Evolutionary conservation across 2,797 vertebrate species (phyloP), one percentile per base, ranked within the genome.

Genomic region (Pygocentrus nattereri): DNA sequence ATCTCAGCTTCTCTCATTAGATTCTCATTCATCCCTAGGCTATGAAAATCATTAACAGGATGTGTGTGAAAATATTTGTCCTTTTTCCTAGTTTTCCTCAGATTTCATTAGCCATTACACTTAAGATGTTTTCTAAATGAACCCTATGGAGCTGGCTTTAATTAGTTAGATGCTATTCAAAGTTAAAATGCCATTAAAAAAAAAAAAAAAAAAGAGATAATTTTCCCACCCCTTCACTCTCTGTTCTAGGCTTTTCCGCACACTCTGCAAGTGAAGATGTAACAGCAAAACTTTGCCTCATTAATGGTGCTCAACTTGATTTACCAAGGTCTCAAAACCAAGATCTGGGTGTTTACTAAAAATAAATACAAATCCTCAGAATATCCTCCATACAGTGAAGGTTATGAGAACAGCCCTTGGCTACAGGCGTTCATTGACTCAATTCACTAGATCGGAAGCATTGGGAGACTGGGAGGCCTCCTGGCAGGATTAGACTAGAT

Each of bases 1-100:
- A 67, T 89, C 88, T 89, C 72, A 90, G 91, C 90, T 91, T 91
- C 92, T 90, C 90, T 91, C 91, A 91, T 93, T 93, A 90, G 78
- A 1, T 11, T 13, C 47, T 44, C 0, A 52, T 88, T 87, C 82
- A 83, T 86, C 92, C 90, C 67, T 79, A 88, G 91, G 92, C 92
- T 56, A 83, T 78, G 61, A 61, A 74, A 89, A 85, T 85, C 90
- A 87, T 92, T 91, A 92, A 73, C 15, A 80, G 87, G 82, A 82
- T 50, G 67, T 18, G 41, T 82, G 84, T 88, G 82, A 82, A 89
- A 90, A 90, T 81, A 76, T 83, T 74, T 71, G 38, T 34, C 58
- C 25, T 85, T 86, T 85, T 86, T 11, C 82, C 27, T 85, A 83
- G 85, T 82, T 73, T 86, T 88, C 58, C 44, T 13, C 68, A 31